Conservation (phyloP, 1,140 invertebrate genomes). For the Homarus americanus region DNA sequence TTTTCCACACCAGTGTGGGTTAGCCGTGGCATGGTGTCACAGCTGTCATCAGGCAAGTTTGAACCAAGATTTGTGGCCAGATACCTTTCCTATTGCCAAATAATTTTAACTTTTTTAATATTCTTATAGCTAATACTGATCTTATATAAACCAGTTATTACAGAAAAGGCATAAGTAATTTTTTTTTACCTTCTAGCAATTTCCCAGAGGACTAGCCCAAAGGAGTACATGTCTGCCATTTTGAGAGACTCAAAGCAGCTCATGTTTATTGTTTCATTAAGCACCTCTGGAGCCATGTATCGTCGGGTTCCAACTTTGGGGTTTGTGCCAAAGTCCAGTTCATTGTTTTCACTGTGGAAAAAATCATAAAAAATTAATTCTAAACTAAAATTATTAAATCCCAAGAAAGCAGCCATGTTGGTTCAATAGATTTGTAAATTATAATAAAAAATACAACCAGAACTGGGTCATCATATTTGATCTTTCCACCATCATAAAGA, state of each 20-base stretch:
- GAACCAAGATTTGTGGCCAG: too few relatives aligned
- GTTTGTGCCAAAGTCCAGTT: conserved; percentile 79
- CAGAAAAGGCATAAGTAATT: not conserved
- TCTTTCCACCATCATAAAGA: too few relatives aligned
- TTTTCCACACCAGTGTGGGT: too few relatives aligned
- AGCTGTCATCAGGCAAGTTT: too few relatives aligned
- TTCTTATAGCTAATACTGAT: too few relatives aligned
- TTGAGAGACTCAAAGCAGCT: conserved; percentile 97
- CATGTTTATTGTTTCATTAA: conserved; percentile 94
- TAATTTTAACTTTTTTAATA: too few relatives aligned
- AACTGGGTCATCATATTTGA: too few relatives aligned
- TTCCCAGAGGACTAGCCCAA: conserved; percentile 97
- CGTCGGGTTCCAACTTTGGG: conserved; percentile 94
- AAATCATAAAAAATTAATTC: not conserved
- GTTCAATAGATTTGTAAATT: too few relatives aligned
- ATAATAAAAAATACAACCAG: not conserved
- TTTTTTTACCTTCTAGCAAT: conserved; percentile 82
- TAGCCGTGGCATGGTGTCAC: too few relatives aligned
- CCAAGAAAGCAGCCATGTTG: too few relatives aligned
- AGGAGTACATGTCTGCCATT: conserved; percentile 95
- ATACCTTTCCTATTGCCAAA: too few relatives aligned
- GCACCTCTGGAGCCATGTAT: conserved; percentile 96
- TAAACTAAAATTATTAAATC: not conserved
- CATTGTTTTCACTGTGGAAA: conserved; percentile 64
- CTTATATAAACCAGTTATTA: too few relatives aligned